Base-by-base conservation (phyloP, 2,888 invertebrate genomes). In the Hartigia nigra region DNA sequence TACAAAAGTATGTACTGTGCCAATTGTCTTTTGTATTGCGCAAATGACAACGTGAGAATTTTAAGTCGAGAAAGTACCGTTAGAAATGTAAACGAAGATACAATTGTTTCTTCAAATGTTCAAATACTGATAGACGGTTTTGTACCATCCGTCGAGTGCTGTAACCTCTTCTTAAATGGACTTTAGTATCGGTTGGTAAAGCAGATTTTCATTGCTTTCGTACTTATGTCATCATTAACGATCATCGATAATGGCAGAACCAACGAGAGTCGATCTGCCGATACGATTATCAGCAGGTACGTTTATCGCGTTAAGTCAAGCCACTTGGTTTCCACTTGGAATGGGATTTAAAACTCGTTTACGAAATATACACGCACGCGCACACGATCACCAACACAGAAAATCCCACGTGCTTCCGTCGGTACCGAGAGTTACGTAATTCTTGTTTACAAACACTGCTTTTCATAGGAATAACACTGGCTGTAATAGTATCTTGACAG, bases 261-360 rank as follows among this genome's bases (percentile, higher is more conserved):
- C 9, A 55, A 23, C 9, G 9, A 23, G 9, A 9, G 9, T 23
- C 23, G 55, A 55, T 55, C 55, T 55, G 55, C 55, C 55, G 55
- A 55, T 55, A 55, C 55, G 2, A 55, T 55, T 55, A 55, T 55
- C 55, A 23, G 9, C 23, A 55, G 23, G 2, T 23, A 55, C 23
- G 9, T 55, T 55, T 23, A 55, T 55, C 14, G 23, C 55, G 23
- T 55, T 9, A 36, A 36, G 12, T 37, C 12, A 23, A 23, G 23
- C 23, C 23, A 9, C 55, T 55, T 55, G 9, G 23, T 23, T 55
- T 55, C 23, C 55, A 55, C 55, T 23, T 2, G 55, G 55, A 55
- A 55, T 34, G 72, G 72, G 32, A 31, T 72, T 72, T 72, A 72
- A 72, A 72, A 72, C 72, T 72, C 31, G 72, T 72, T 72, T 72